Conservation (phyloP, 92 coral and sea anemone species). For the Paragorgia papillata region DNA sequence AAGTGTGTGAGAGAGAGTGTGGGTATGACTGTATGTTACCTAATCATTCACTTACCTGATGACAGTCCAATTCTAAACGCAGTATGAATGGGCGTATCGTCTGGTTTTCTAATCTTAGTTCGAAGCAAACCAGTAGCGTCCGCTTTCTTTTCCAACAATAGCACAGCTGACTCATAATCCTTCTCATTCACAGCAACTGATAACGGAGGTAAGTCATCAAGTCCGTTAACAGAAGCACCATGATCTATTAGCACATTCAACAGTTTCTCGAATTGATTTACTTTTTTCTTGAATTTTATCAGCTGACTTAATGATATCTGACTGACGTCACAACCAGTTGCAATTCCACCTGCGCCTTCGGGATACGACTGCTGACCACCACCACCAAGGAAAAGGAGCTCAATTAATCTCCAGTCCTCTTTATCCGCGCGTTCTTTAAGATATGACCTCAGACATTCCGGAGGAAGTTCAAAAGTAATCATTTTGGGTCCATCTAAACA, state of each 20-base stretch:
- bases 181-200: conserved; percentile 46
- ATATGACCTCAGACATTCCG: conserved; percentile 41
- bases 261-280: no score
- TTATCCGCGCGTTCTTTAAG: conserved; percentile 46
- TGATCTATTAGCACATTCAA: no score
- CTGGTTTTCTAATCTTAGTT: conserved; percentile 35
- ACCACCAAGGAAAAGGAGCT: conserved; percentile 50
- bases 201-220: conserved; percentile 64
- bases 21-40: neutral
- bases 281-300: conserved; percentile 25
- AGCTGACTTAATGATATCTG: conserved; percentile 70
- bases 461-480: conserved; percentile 59
- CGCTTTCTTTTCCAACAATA: conserved; percentile 67
- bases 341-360: no score
- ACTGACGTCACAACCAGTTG: conserved; percentile 73
- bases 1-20: no score
- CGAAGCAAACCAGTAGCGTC: conserved; percentile 55
- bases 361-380: no score
- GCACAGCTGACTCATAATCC: conserved; percentile 54
- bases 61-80: conserved; percentile 61
- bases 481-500: neutral
- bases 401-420: conserved; percentile 70
- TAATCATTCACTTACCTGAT: conserved; percentile 47
- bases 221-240: conserved; percentile 3
- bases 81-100: conserved; percentile 58